Evolutionary conservation across 2,888 invertebrate species (phyloP).

Genomic region (Pasiphila rectangulata): DNA sequence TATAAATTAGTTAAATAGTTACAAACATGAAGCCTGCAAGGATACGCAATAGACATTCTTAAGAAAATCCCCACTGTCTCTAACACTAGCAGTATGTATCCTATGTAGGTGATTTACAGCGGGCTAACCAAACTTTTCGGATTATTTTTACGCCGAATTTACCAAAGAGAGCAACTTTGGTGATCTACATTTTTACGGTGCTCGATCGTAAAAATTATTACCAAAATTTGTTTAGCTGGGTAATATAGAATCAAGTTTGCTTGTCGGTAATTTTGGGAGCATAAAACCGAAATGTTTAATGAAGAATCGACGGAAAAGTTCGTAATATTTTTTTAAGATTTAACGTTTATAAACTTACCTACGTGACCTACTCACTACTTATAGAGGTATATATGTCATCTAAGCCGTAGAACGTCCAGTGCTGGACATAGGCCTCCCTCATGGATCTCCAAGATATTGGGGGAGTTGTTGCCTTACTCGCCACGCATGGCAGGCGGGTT

Average conservation of each 20-base stretch:
- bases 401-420: no score
- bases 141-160: conserved; percentile 35
- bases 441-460: no score
- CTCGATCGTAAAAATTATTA: conserved; percentile 27
- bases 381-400: no score
- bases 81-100: conserved; percentile 12
- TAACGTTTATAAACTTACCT: no score
- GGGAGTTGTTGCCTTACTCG: no score
- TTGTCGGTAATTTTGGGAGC: conserved; percentile 17
- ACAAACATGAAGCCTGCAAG: no score
- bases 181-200: conserved; percentile 27
- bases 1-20: no score
- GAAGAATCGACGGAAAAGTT: neutral
- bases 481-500: no score
- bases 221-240: conserved; percentile 25
- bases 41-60: no score
- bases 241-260: conserved; percentile 21
- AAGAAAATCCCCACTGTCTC: neutral
- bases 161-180: conserved; percentile 26
- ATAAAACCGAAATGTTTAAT: conserved; percentile 9
- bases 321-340: neutral
- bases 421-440: no score
- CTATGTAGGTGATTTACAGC: conserved; percentile 30
- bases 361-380: no score
- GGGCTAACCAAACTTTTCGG: conserved; percentile 27